These are phyloP conservation scores for Melanostoma scalare DNA, from an alignment of 2,888 invertebrate species.

Conservation along the genomic window DNA sequence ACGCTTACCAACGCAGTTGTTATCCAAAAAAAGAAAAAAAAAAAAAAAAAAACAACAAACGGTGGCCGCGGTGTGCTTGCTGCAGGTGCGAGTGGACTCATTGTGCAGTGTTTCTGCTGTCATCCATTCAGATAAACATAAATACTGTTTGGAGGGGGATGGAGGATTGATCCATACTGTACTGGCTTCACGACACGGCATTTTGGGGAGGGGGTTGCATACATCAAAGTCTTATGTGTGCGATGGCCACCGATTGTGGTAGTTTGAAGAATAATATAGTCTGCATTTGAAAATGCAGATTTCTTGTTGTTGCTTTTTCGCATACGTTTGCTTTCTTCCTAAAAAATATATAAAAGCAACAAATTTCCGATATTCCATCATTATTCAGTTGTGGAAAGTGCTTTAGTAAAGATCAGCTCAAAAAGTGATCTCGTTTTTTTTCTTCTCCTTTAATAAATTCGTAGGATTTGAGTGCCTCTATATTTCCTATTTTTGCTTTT, in stretches of 20 bases:
- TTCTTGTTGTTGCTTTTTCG: constrained; percentile 55
- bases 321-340: constrained; percentile 81
- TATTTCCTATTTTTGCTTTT: constrained; percentile 35
- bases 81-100: constrained; percentile 66
- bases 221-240: constrained; percentile 20
- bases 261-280: constrained; percentile 55
- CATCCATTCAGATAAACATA: constrained; percentile 62
- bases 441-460: constrained; percentile 12
- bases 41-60: constrained; percentile 1
- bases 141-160: constrained; percentile 24
- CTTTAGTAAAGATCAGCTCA: constrained; percentile 79
- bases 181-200: constrained; percentile 17
- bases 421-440: constrained; percentile 70
- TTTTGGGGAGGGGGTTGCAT: constrained; percentile 15
- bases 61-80: neutral
- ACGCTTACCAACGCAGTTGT: constrained; percentile 25
- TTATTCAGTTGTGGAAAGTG: constrained; percentile 82
- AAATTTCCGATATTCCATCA: constrained; percentile 80
- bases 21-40: neutral
- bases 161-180: constrained; percentile 41
- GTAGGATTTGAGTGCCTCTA: constrained; percentile 40
- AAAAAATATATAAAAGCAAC: constrained; percentile 82
- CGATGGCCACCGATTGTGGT: constrained; percentile 9
- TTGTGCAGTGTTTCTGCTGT: constrained; percentile 55
- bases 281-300: constrained; percentile 69